Evolutionary conservation across 1,140 invertebrate genomes (phyloP).

Genomic region (Catajapyx aquilonaris): DNA sequence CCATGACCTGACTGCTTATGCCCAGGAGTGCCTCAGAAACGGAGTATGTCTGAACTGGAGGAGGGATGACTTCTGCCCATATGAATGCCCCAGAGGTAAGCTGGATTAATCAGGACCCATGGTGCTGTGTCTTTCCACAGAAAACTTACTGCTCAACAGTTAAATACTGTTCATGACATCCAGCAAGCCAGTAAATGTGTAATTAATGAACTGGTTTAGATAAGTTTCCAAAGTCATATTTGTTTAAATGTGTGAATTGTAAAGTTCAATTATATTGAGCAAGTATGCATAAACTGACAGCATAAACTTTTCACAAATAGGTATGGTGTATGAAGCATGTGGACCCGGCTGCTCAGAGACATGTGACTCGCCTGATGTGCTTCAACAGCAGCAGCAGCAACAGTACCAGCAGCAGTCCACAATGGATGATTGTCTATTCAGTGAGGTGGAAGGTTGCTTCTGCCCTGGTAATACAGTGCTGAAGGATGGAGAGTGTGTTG

Average conservation of each 20-base stretch:
- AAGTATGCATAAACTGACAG: too few species aligned
- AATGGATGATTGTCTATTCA: slow-evolving; percentile 24
- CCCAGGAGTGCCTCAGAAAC: slow-evolving; percentile 37
- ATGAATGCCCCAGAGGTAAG: slow-evolving; percentile 24
- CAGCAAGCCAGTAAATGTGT: too few species aligned
- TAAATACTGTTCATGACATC: too few species aligned
- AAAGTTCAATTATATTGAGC: too few species aligned
- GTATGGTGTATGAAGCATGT: slow-evolving; percentile 43
- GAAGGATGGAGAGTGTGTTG: slow-evolving; percentile 33
- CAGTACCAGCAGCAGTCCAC: slow-evolving; percentile 10
- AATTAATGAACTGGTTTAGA: too few species aligned
- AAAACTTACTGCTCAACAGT: too few species aligned
- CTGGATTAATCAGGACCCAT: background rate
- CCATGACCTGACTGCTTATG: slow-evolving; percentile 41
- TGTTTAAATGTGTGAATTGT: too few species aligned
- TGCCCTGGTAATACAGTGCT: slow-evolving; percentile 40
- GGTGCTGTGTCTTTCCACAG: background rate
- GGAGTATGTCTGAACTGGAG: slow-evolving; percentile 53
- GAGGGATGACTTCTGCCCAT: slow-evolving; percentile 33
- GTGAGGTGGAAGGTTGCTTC: slow-evolving; percentile 52
- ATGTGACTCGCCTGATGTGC: slow-evolving; percentile 28
- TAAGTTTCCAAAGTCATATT: too few species aligned
- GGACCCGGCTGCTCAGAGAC: slow-evolving; percentile 39
- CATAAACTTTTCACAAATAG: too few species aligned
- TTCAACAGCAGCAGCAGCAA: slow-evolving; percentile 19